phyloP scores from a whole-genome alignment of 2,113 vertebrate genomes.

The Dasyornis broadbenti region DNA sequence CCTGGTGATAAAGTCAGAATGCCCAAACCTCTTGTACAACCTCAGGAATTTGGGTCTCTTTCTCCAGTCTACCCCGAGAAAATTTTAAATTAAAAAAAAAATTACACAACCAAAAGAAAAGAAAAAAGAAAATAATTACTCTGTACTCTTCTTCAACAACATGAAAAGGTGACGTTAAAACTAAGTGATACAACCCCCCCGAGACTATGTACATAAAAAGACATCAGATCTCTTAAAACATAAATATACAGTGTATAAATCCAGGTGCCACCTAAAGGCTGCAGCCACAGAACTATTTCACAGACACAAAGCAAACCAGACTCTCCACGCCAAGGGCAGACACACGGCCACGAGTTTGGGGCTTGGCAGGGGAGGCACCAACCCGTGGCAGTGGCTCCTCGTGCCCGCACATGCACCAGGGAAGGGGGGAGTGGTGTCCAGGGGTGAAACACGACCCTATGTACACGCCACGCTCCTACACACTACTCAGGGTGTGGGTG shows the following conservation, averaged over 20 bases:
- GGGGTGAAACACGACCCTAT: background rate
- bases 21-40: background rate
- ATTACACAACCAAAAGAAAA: background rate
- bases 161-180: background rate
- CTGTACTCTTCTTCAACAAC: background rate
- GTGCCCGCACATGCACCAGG: background rate
- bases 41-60: background rate
- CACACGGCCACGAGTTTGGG: background rate
- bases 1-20: background rate
- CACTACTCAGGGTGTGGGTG: background rate
- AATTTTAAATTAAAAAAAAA: slow-evolving; percentile 11
- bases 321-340: background rate
- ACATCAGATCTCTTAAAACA: slow-evolving; percentile 5
- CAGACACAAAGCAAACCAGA: slow-evolving; percentile 24
- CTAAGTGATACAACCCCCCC: background rate
- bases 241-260: slow-evolving; percentile 62
- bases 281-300: slow-evolving; percentile 10
- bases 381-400: rapidly evolving
- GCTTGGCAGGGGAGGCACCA: background rate
- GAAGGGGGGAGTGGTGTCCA: background rate
- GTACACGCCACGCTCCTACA: background rate
- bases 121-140: background rate
- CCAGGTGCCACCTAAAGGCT: background rate
- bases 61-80: background rate
- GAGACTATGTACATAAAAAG: slow-evolving; percentile 22